phyloP scores from a whole-genome alignment of 23 tunicate genomes.

The Halocynthia aurantium region DNA sequence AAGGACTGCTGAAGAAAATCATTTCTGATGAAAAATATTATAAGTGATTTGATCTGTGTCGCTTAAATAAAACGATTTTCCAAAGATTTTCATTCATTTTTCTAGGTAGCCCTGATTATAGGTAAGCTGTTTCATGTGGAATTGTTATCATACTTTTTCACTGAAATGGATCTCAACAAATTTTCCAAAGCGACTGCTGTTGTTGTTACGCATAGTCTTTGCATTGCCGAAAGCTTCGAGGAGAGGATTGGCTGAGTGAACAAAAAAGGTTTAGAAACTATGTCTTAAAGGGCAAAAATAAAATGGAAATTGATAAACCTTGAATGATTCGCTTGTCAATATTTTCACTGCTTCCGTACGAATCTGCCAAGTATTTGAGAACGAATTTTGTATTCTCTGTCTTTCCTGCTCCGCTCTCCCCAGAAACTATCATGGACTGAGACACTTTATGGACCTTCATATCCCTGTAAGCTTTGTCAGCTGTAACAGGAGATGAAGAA shows the following conservation, averaged over 20 bases:
- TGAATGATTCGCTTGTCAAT: slow-evolving; percentile 82
- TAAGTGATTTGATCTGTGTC: no score
- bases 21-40: no score
- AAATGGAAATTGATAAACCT: slow-evolving; percentile 35
- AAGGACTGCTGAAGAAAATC: no score
- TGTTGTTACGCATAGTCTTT: slow-evolving; percentile 89
- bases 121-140: no score
- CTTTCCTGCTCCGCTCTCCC: slow-evolving; percentile 98
- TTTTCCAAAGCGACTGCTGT: slow-evolving; percentile 92
- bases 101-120: no score
- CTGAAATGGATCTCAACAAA: slow-evolving; percentile 88
- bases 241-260: slow-evolving; percentile 68
- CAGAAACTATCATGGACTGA: slow-evolving; percentile 84
- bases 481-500: slow-evolving; percentile 26
- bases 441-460: slow-evolving; percentile 73
- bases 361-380: slow-evolving; percentile 79
- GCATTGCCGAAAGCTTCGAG: slow-evolving; percentile 98
- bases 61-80: no score
- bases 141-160: slow-evolving; percentile 8
- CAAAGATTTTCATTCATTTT: no score
- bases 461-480: slow-evolving; percentile 95
- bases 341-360: slow-evolving; percentile 79
- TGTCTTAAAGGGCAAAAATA: no score
- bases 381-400: slow-evolving; percentile 96
- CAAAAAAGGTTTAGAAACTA: background rate